Evolutionary conservation across 2,797 vertebrate species (phyloP).

Genomic region (Neomorphus geoffroyi): DNA sequence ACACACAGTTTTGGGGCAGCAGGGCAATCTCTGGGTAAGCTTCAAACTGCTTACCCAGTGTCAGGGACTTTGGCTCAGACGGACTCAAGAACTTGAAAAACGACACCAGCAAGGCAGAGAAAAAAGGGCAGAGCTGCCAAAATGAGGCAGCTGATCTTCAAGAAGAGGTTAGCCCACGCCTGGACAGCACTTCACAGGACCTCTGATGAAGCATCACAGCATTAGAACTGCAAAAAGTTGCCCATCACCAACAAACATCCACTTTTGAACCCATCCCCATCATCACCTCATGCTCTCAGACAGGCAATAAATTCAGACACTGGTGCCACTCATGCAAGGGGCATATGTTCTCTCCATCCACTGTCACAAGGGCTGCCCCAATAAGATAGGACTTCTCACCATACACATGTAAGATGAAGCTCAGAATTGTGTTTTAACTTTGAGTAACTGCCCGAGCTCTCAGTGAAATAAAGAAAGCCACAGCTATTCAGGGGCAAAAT

Average conservation of each 20-base stretch:
- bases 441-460: neutral
- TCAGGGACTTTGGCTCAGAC: neutral
- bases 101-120: neutral
- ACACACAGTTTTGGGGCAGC: neutral
- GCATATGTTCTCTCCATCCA: neutral
- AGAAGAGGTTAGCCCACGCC: neutral
- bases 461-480: neutral
- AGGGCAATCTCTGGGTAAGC: neutral
- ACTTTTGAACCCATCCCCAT: neutral
- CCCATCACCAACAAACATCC: no score
- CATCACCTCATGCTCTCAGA: no score
- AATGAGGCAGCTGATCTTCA: neutral
- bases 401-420: fast-evolving
- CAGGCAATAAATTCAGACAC: neutral
- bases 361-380: neutral
- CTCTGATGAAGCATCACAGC: neutral
- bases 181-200: neutral
- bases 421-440: neutral
- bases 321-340: neutral
- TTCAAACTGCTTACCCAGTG: fast-evolving
- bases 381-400: neutral
- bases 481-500: neutral
- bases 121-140: neutral
- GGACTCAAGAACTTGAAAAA: neutral
- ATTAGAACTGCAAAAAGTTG: neutral